Evolutionary conservation across 1,140 invertebrate species (phyloP), one percentile per base, ranked within the genome.

Genomic region (Drosophila navojoa): DNA sequence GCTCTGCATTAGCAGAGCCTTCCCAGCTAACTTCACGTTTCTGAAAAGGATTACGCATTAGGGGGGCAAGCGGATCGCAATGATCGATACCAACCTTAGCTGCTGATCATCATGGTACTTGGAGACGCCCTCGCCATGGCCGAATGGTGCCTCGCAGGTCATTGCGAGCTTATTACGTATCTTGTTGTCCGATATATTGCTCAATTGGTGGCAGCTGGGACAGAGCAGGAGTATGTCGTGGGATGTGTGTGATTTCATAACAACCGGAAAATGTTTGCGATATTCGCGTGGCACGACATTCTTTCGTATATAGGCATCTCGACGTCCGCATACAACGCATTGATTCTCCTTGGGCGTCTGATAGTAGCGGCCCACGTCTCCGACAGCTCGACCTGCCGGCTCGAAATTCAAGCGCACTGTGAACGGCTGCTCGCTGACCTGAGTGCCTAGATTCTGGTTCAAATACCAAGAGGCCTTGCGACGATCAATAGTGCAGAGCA

Each of bases 281-380:
- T 97, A 98, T 92, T 98, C 96, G 63, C 95, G 94, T 0, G 97
- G 97, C 42, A 98, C 95, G 35, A 98, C 94, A 77, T 96, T 96
- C 91, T 97, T 97, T 3, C 96, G 93, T 38, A 96, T 95, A 76
- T 95, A 97, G 0, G 95, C 94, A 50, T 97, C 94, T 0, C 91
- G 91, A 5, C 91, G 81, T 3, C 97, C 97, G 92, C 97, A 98
- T 0, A 97, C 96, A 5, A 97, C 97, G 87, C 97, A 98, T n/a
- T 94, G 93, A 92, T 98, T 97, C 47, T 95, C 93, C 87, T 97
- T 97, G 0, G 94, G 93, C 55, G 94, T 94, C 47, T 95, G 94
- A 79, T 97, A 97, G 92, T 96, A 97, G 16, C 93, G 93, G 47
- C 95, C 95, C 16, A 95, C 94, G 67, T 95, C 94, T 19, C 95